These are phyloP conservation scores for Nestor notabilis DNA, from an alignment of 2,113 vertebrate species.

Conservation along the genomic window DNA sequence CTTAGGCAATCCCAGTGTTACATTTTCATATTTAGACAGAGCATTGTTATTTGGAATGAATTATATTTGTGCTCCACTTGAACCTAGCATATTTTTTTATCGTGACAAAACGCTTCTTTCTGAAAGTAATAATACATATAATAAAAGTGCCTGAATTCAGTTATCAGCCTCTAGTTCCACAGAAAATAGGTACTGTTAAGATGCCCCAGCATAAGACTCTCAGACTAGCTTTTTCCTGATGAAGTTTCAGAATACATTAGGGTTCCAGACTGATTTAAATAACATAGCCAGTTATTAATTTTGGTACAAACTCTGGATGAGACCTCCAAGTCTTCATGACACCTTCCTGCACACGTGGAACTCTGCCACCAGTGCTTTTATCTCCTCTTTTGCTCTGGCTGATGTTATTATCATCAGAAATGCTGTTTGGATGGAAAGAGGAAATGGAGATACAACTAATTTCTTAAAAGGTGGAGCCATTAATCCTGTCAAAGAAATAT, in stretches of 20 bases:
- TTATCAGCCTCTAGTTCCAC: background rate
- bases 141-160: background rate
- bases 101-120: background rate
- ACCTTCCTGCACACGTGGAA: conserved; percentile 56
- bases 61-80: background rate
- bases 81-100: background rate
- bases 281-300: conserved; percentile 33
- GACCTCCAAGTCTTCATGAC: conserved; percentile 51
- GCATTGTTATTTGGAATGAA: background rate
- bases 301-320: conserved; percentile 5
- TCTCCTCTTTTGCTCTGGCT: conserved; percentile 50
- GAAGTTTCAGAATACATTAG: background rate
- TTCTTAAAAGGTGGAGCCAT: conserved; percentile 52
- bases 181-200: background rate
- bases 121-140: background rate
- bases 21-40: background rate
- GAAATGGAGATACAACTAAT: conserved; percentile 57
- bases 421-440: conserved; percentile 50
- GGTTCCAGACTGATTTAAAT: background rate
- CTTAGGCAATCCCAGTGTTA: background rate
- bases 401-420: conserved; percentile 49
- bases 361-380: conserved; percentile 69
- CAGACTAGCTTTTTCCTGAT: background rate
- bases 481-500: conserved; percentile 25
- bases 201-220: fast-evolving